Percentiles rank a stretch among this genome's conserved stretches.
These are phyloP conservation scores for Lucilia cuprina DNA, from an alignment of 1,140 invertebrate genomes.

Conservation along the genomic window DNA sequence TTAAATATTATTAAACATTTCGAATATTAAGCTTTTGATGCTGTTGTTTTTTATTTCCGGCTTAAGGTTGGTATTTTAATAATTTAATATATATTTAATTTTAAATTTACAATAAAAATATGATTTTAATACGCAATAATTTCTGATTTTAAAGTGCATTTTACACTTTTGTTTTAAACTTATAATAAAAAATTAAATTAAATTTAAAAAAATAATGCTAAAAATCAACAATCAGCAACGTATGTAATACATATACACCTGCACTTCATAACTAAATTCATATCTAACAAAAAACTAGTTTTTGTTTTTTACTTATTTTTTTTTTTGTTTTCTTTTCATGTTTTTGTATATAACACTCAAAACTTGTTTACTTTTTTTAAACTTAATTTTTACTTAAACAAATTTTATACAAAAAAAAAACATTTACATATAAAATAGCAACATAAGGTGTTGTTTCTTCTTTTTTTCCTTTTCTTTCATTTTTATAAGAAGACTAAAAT, in stretches of 20 bases:
- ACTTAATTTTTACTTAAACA: slow-evolving; percentile 17
- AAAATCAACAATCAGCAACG: slow-evolving; percentile 17
- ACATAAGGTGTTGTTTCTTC: not conserved
- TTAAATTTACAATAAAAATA: not conserved
- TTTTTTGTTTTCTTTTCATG: not conserved
- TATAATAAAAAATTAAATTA: not conserved
- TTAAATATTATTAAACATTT: not conserved
- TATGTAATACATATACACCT: not conserved
- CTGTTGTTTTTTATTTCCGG: not conserved
- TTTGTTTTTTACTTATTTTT: not conserved
- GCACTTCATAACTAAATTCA: slow-evolving; percentile 4
- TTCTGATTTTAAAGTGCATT: slow-evolving; percentile 21
- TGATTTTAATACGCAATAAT: not conserved
- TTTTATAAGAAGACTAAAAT: not conserved
- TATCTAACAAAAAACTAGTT: slow-evolving; percentile 14
- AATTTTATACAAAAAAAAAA: not conserved
- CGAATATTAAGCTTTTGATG: not conserved
- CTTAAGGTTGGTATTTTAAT: not conserved
- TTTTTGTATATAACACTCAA: not conserved
- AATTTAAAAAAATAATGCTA: slow-evolving; percentile 10
- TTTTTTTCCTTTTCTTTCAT: not conserved
- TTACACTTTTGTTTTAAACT: slow-evolving; percentile 5
- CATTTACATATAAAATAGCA: slow-evolving; percentile 25
- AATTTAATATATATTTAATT: not conserved
- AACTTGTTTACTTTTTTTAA: not conserved